Evolutionary conservation across 2,888 invertebrate species (phyloP).

Genomic region (Thymelicus sylvestris): DNA sequence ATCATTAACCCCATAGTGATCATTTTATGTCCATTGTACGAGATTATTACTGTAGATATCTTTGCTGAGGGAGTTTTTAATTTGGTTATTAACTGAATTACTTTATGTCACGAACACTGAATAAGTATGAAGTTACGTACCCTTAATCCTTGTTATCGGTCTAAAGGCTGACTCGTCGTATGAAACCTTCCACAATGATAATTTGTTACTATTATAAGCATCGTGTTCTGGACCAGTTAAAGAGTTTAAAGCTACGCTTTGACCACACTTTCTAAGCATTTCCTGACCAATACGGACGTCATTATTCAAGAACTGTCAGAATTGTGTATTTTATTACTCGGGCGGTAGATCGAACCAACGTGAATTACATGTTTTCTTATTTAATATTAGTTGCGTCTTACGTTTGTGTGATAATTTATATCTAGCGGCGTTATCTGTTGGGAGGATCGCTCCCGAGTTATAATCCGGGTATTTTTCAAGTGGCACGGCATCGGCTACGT

Average conservation of each 20-base stretch:
- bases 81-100: slow-evolving; percentile 52
- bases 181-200: slow-evolving; percentile 17
- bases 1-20: slow-evolving; percentile 23
- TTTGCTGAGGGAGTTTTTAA: slow-evolving; percentile 30
- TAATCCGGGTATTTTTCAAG: slow-evolving; percentile 84
- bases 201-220: slow-evolving; percentile 27
- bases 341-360: slow-evolving; percentile 71
- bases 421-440: slow-evolving; percentile 74
- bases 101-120: slow-evolving; percentile 52
- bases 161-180: not conserved
- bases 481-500: slow-evolving; percentile 60
- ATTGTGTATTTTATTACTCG: slow-evolving; percentile 79
- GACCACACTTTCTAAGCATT: slow-evolving; percentile 77
- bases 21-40: not conserved
- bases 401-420: slow-evolving; percentile 82
- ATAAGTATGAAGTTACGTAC: not conserved
- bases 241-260: slow-evolving; percentile 52
- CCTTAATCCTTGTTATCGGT: not conserved
- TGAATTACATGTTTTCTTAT: slow-evolving; percentile 84
- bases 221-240: slow-evolving; percentile 58
- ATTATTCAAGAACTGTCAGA: slow-evolving; percentile 84
- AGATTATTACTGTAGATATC: slow-evolving; percentile 39
- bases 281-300: slow-evolving; percentile 78
- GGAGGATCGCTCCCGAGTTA: slow-evolving; percentile 78
- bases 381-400: slow-evolving; percentile 82